Evolutionary conservation across 2,113 vertebrate genomes (phyloP), one percentile per base, ranked within the genome.

Genomic region (Limanda limanda): DNA sequence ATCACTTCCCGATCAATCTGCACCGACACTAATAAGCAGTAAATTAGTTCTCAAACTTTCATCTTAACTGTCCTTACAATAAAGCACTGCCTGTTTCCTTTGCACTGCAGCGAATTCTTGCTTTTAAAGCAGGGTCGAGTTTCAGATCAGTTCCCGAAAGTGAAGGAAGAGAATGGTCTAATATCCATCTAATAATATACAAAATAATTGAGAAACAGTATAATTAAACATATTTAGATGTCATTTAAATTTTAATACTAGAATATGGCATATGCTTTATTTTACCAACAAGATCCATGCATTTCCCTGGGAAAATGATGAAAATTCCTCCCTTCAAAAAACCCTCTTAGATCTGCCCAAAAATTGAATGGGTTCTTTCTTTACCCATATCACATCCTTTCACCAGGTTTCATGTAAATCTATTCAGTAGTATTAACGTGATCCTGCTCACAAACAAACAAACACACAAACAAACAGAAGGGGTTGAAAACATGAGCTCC

Each of bases 171-270:
- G 5, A 60, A 31, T 17, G 14, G 35, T 47, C 31, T 31, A 31
- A 31, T 1, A 24, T 4, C 5, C 40, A 58, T 55, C 37, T 27
- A 17, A 11, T 7, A 11, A 57, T 57, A 3, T 60, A 7, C n/a
- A 68, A 74, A 60, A 42, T 10, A 64, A 24, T 14, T 69, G 52
- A 27, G 55, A 72, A 27, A 2, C 47, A 56, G 27, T 20, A 66
- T 70, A 5, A 55, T 73, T 63, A 59, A 59, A 25, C 63, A 71
- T 55, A 24, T 69, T 2, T 45, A 5, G 3, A 55, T 48, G 5
- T 66, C 11, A 79, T 84, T 74, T 69, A 68, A 52, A 64, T 79
- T 70, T 84, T 69, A 54, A 70, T 63, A 48, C 12, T 42, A 42
- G 40, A 42, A 42, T 13, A 13, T 42, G 40, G 10, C 40, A 42